Conservation (phyloP, 2,797 vertebrate genomes). For the Macroramphosus scolopax region DNA sequence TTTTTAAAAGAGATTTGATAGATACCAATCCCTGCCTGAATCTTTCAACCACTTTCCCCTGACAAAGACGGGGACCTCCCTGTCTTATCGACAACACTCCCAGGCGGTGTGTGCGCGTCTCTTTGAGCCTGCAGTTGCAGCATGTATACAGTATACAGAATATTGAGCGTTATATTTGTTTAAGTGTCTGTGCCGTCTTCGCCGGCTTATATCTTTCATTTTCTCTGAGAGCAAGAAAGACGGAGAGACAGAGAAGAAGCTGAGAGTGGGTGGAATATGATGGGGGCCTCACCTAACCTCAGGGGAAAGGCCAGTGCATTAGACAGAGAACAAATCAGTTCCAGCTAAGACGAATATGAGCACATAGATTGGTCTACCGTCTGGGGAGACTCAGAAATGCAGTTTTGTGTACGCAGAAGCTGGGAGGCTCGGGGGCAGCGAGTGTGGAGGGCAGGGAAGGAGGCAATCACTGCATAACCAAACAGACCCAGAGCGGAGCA, state of each 20-base stretch:
- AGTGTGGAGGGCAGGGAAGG: constrained; percentile 55
- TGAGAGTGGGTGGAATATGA: constrained; percentile 61
- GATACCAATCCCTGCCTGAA: too few relatives aligned
- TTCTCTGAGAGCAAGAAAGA: constrained; percentile 37
- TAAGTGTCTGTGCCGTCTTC: constrained; percentile 24
- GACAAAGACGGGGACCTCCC: too few relatives aligned
- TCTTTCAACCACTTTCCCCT: too few relatives aligned
- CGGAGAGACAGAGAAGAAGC: constrained; percentile 16
- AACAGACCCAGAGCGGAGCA: constrained; percentile 62
- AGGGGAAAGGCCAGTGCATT: constrained; percentile 67
- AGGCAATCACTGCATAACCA: constrained; percentile 71
- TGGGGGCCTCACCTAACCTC: constrained; percentile 59
- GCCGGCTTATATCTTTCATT: constrained; percentile 56
- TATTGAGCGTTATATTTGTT: constrained; percentile 39
- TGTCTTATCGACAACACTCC: too few relatives aligned
- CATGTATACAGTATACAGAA: too few relatives aligned
- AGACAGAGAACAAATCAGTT: constrained; percentile 71
- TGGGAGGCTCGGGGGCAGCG: constrained; percentile 34
- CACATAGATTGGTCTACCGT: constrained; percentile 68
- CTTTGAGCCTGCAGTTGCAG: too few relatives aligned
- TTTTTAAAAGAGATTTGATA: too few relatives aligned
- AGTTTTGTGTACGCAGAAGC: constrained; percentile 55
- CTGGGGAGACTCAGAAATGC: constrained; percentile 64
- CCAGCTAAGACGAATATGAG: constrained; percentile 74
- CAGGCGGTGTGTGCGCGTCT: too few relatives aligned